Evolutionary conservation across 2,797 vertebrate species (phyloP), one percentile per base, ranked within the genome.

Genomic region (Podargus strigoides): DNA sequence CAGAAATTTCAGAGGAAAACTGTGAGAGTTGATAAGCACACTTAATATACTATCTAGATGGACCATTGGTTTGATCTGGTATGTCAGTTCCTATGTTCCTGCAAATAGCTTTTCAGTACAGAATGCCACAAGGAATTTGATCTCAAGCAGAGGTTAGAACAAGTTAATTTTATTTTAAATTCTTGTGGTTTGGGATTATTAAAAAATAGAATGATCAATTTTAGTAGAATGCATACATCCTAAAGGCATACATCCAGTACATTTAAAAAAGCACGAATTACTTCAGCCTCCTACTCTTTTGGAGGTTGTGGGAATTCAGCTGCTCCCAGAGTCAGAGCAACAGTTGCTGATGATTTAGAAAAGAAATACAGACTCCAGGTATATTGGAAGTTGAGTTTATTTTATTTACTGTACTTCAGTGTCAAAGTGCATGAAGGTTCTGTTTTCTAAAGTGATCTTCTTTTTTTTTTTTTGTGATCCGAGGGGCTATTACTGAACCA

Each of bases 121-220:
- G 91, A 94, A 68, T 82, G 27, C 36, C 49, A 73, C 68, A 73
- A 68, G 16, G 32, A 90, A 91, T 91, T 94, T 76, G 7, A 0
- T 75, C 68, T 86, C 44, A 59, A 84, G 80, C 39, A 85, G 79
- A 75, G 59, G 14, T 67, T 93, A 94, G 59, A 94, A 91, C n/a
- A 91, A 89, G 59, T 79, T 90, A 70, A 94, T 90, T 94, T 86
- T 55, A 79, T 88, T 94, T 90, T 79, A 89, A 91, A 84, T 85
- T 82, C 56, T 79, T 70, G 67, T 50, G 2, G 0, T 60, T 83
- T 59, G 36, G 36, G 56, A 91, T 56, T 7, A 9, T 85, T 82
- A 90, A 90, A 93, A 89, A 86, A 20, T 5, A 64, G 39, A 86
- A 75, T 2, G 4, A 81, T 70, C 60, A 39, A 22, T 85, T 95